Evolutionary conservation across 30 jellyfish, hydroid and myxozoan species (phyloP), one percentile per base, ranked within the genome.

Genomic region (Hydractinia symbiolongicarpus): DNA sequence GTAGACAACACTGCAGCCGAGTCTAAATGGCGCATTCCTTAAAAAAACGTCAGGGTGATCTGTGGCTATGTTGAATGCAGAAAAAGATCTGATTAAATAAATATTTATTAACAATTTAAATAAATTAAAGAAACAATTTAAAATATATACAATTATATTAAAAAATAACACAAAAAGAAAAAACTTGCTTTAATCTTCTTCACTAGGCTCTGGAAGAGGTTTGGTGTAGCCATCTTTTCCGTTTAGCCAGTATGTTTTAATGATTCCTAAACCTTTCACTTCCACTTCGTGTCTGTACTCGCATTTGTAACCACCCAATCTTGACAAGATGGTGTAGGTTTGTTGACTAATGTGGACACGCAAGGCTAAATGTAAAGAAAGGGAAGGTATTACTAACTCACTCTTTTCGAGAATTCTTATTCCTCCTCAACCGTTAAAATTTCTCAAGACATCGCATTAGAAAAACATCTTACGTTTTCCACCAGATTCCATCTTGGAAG

Each of bases 401-500:
- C 86, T 78, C 60, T 66, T 7, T 8, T 15, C 10, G 49, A 8
- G 82, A 8, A 13, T 19, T 56, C n/a, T 77, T n/a, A 77, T 6
- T 19, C 4, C 4, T 44, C 60, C 10, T 55, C 20, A 17, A 78
- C 61, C 81, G 49, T 8, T 50, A 4, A 8, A 52, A 77, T 8
- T 52, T 8, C 10, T 13, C 50, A 77, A 19, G 52, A 8, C 9
- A n/a, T 51, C 21, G 50, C 49, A 62, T 0, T 7, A 55, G 62
- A 85, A 49, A 67, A 44, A 6, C 16, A n/a, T 53, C 88, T 53
- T 90, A 90, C 95, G 88, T 52, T 77, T 66, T 20, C 95, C 79
- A 50, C 94, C 85, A 15, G 97, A 74, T 67, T 90, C 94, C 94
- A 90, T 81, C 53, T 44, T 53, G 8, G 88, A 62, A 15, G 97